Evolutionary conservation across 2,888 invertebrate species (phyloP), one percentile per base, ranked within the genome.

Genomic region (Cryptocheilus praepositus): DNA sequence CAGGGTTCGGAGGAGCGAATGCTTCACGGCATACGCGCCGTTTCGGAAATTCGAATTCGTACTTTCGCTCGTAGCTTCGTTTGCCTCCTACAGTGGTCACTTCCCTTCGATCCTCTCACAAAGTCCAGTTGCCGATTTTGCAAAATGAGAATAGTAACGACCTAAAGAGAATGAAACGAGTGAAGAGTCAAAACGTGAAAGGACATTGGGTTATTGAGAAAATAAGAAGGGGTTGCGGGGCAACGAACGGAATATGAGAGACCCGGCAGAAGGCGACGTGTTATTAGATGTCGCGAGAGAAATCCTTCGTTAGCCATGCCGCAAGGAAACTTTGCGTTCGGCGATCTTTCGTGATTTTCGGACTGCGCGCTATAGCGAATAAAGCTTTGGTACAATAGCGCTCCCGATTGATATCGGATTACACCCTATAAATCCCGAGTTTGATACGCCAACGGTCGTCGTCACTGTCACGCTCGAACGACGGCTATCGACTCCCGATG

Each of bases 251-350:
- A n/a, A n/a, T n/a, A n/a, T n/a, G n/a, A n/a, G n/a, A n/a, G n/a
- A n/a, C n/a, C n/a, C n/a, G n/a, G n/a, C n/a, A n/a, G n/a, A n/a
- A n/a, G n/a, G n/a, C n/a, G n/a, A n/a, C n/a, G n/a, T n/a, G 72
- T 75, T 73, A 67, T 75, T 70, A 71, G 58, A 59, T 57, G 61
- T 55, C 44, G 61, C 57, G 60, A 55, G 52, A 61, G 45, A 59
- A 61, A 55, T 61, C 58, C 18, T n/a, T n/a, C n/a, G n/a, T n/a
- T n/a, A n/a, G n/a, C n/a, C n/a, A n/a, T n/a, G n/a, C n/a, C n/a
- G n/a, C n/a, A n/a, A n/a, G 71, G 71, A 70, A 81, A 81, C 77
- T 81, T 63, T 64, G 36, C 56, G 60, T 56, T 11, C 36, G 36
- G 36, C 36, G 36, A 4, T 11, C 36, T 36, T 11, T 36, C 36